These are phyloP conservation scores for Ylistrum balloti DNA, from an alignment of 1,140 invertebrate genomes.

Conservation along the genomic window DNA sequence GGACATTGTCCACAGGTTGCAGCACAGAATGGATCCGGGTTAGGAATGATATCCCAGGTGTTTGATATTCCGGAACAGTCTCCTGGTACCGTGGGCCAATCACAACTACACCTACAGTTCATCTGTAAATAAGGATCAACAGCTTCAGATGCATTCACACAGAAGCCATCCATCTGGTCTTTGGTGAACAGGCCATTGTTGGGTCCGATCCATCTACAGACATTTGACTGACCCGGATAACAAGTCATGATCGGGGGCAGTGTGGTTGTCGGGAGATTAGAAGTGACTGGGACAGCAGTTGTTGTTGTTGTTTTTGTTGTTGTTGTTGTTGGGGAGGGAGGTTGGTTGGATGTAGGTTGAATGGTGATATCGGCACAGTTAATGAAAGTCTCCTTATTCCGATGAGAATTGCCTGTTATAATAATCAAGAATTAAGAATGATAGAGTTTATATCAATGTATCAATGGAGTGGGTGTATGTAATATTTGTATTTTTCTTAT, in stretches of 20 bases:
- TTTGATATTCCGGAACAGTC: neutral
- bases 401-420: neutral
- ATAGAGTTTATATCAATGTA: no score
- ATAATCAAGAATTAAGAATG: neutral
- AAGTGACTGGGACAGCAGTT: neutral
- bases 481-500: no score
- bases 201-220: neutral
- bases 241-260: neutral
- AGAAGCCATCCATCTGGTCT: neutral
- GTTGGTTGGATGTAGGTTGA: neutral
- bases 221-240: neutral
- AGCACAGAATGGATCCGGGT: neutral
- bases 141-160: neutral
- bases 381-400: neutral
- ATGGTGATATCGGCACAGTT: slow-evolving; percentile 17
- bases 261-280: neutral
- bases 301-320: neutral
- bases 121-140: neutral
- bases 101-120: slow-evolving; percentile 47
- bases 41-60: neutral
- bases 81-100: neutral
- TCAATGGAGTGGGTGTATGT: no score
- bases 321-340: neutral
- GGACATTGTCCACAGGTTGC: neutral
- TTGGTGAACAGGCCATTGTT: neutral